Base-by-base conservation (phyloP, 2,888 invertebrate species). In the Graphium colonna region DNA sequence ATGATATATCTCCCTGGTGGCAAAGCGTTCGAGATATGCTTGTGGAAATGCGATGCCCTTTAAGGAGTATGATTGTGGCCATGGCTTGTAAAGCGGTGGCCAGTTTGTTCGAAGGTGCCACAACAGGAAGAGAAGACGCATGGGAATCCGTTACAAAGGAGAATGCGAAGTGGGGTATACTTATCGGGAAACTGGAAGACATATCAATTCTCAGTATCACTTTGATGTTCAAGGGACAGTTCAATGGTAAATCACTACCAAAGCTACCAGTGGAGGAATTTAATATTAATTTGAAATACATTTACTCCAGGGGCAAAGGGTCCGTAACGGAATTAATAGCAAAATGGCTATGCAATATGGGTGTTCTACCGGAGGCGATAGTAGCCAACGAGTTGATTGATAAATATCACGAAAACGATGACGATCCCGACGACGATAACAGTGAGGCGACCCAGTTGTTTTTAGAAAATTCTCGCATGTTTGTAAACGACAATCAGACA, bases 101-200 rank as follows among this genome's bases (percentile, higher is more conserved):
- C 0, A 90, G 71, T 77, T 83, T 71, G 54, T 83, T 85, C 52
- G 88, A 86, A 81, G 65, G 61, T 18, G 73, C 75, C 51, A 78
- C 77, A 49, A 79, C 87, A 33, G 90, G 82, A 52, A 84, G 83
- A 18, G 91, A 91, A 26, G 93, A 91, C 44, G 83, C 91, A 40
- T 97, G 96, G 96, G 96, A 96, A 75, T 93, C 94, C 49, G 92
- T 97, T 49, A 95, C 96, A 1, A 93, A 95, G 61, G 98, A 98
- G 72, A 93, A 94, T 65, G 95, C 96, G 39, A 94, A 95, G 71
- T 98, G 98, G 96, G 94, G 95, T 12, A 84, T 96, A 44, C 85
- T 98, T 1, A 94, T 96, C 38, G 95, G 95, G 50, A 97, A 97
- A 86, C 89, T 98, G 42, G 97, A 98, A 77, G 97, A 98, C 75